Base-by-base conservation (phyloP, 1,140 invertebrate species). In the Diachasmimorpha longicaudata region DNA sequence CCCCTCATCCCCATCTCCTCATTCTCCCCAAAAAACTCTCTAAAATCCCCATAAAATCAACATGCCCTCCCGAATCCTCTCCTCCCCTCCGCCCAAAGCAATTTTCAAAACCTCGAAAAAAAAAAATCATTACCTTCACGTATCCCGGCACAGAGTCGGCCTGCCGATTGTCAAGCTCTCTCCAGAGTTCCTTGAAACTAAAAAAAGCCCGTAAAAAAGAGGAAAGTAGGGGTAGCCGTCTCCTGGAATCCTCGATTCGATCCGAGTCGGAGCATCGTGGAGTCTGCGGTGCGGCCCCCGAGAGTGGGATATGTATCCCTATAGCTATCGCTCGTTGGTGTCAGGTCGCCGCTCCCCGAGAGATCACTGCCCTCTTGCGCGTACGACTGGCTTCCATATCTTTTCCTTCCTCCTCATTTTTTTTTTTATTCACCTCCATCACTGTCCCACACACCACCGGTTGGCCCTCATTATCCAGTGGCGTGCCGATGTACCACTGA, bases 301-400 rank as follows among this genome's bases (percentile, higher is more conserved):
- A 52, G 9, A 76, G 36, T 44, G 31, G 4, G 46, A 71, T 67
- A 72, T 52, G 48, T 73, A 67, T 76, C 66, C 66, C 71, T 78
- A 71, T 67, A 74, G 66, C 52, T 76, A 72, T 75, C 78, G 69
- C 72, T 76, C 72, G 82, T 81, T 84, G 84, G 85, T 84, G 86
- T 86, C 86, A 87, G 86, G 87, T 89, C 87, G 86, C 82, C 86
- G 87, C 87, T 89, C 87, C 85, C 87, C 83, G 80, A 86, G 85
- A 89, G 87, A 88, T 88, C 87, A 88, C 87, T 89, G 87, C 85
- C 86, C 87, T 88, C 86, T 84, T 86, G 82, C 85, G 82, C 85
- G 84, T 82, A 87, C 85, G 72, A 75, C 84, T 83, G 79, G 79
- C 82, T 83, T 79, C 82, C 83, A 80, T 83, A 82, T 85, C 82